These are phyloP conservation scores for Mormyrops attenuatus DNA, from an alignment of 2,797 vertebrate genomes.

Conservation along the genomic window DNA sequence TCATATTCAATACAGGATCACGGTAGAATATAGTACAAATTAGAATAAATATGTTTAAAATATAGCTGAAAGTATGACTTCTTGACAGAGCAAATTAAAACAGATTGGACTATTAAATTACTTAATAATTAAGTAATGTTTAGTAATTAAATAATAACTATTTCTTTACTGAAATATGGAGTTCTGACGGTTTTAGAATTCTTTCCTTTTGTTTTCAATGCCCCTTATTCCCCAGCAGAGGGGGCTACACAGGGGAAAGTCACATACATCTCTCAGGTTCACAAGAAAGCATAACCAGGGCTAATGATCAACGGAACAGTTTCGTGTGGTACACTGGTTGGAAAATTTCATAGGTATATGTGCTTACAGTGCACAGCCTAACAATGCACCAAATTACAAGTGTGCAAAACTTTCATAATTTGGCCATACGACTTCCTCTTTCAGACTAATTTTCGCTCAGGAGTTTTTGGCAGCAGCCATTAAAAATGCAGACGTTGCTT, in stretches of 20 bases:
- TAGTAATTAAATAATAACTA: background rate
- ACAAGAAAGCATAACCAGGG: background rate
- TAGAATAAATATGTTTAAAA: background rate
- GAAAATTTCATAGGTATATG: background rate
- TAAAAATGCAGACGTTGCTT: background rate
- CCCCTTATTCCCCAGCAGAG: slow-evolving; percentile 21
- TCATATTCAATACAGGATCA: background rate
- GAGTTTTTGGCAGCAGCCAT: background rate
- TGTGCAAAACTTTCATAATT: background rate
- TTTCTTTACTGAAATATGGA: background rate
- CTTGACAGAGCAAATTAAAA: background rate
- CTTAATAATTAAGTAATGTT: background rate
- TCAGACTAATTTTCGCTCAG: background rate
- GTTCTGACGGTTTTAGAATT: background rate
- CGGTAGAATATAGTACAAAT: background rate
- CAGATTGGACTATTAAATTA: background rate
- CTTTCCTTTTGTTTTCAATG: background rate
- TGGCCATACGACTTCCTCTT: background rate
- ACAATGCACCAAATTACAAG: background rate
- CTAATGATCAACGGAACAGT: background rate
- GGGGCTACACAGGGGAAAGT: slow-evolving; percentile 1
- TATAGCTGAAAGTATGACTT: background rate
- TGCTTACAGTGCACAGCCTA: background rate
- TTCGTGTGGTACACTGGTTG: background rate
- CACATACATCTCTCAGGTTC: background rate